Percentiles rank a stretch among this genome's conserved stretches.
Conservation (phyloP, 2,113 vertebrate species). For the Gobius niger region DNA sequence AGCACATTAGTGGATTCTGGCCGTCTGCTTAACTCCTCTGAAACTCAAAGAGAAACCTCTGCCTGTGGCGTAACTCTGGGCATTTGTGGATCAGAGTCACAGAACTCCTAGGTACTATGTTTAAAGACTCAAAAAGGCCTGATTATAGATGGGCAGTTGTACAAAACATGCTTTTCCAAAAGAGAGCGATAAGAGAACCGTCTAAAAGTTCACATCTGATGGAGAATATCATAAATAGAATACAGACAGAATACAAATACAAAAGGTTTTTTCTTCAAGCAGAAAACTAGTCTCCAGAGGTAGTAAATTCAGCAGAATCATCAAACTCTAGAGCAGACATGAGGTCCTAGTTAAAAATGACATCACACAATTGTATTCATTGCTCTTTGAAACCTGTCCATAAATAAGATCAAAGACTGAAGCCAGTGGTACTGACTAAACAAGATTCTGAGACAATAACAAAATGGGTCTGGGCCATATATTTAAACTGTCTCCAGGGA, state of each 20-base stretch:
- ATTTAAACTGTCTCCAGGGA: constrained; percentile 42
- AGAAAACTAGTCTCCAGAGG: too few species aligned
- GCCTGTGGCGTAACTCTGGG: constrained; percentile 81
- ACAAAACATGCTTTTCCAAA: too few species aligned
- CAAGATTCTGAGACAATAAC: constrained; percentile 24
- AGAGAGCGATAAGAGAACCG: too few species aligned
- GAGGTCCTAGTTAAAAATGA: too few species aligned
- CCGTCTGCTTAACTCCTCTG: constrained; percentile 81
- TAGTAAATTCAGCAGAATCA: too few species aligned
- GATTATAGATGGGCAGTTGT: background rate
- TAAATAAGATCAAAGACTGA: constrained; percentile 1
- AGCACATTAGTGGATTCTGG: constrained; percentile 81
- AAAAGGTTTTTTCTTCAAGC: too few species aligned
- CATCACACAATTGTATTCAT: background rate
- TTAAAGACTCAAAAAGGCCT: background rate
- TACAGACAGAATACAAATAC: too few species aligned
- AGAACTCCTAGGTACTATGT: constrained; percentile 74
- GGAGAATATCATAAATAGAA: too few species aligned
- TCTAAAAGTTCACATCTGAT: too few species aligned
- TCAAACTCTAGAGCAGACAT: too few species aligned
- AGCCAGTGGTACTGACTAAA: constrained; percentile 20
- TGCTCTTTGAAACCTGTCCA: background rate
- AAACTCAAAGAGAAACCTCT: constrained; percentile 62
- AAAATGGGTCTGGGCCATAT: constrained; percentile 25
- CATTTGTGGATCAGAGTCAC: constrained; percentile 58